Conservation (phyloP, 1,140 invertebrate genomes). For the Drosophila sturtevanti region DNA sequence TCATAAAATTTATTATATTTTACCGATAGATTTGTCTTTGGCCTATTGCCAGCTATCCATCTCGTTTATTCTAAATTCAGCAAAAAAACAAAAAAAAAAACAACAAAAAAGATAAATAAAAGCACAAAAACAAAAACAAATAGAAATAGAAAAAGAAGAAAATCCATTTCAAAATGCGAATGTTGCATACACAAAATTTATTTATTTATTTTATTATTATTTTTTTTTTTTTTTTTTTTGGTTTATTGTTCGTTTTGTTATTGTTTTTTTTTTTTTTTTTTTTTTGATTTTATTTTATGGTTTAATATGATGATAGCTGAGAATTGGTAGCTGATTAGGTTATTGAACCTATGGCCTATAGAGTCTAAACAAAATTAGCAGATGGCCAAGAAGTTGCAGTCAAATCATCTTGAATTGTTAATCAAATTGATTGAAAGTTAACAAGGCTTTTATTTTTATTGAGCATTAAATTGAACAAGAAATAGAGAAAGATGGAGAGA, state of each 20-base stretch:
- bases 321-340: slow-evolving; percentile 40
- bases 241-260: slow-evolving; percentile 43
- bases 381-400: not conserved
- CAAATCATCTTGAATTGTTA: not conserved
- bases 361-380: not conserved
- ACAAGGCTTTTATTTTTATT: slow-evolving; percentile 8
- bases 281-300: not conserved
- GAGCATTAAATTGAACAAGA: not conserved
- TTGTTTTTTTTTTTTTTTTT: slow-evolving; percentile 18
- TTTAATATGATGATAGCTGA: slow-evolving; percentile 31
- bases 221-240: slow-evolving; percentile 21
- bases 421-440: slow-evolving; percentile 6
- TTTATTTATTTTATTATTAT: slow-evolving; percentile 41
- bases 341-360: slow-evolving; percentile 32
- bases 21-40: slow-evolving; percentile 58
- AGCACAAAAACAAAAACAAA: too few relatives aligned
- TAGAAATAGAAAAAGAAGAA: slow-evolving; percentile 27
- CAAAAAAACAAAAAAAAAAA: slow-evolving; percentile 30
- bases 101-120: slow-evolving; percentile 7
- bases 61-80: slow-evolving; percentile 38
- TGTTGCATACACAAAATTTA: slow-evolving; percentile 57
- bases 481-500: not conserved
- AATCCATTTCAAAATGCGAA: slow-evolving; percentile 27
- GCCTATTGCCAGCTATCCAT: slow-evolving; percentile 43
- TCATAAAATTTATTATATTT: slow-evolving; percentile 75